phyloP scores from a whole-genome alignment of 2,888 invertebrate species.

The Kryphioiulus occultus region DNA sequence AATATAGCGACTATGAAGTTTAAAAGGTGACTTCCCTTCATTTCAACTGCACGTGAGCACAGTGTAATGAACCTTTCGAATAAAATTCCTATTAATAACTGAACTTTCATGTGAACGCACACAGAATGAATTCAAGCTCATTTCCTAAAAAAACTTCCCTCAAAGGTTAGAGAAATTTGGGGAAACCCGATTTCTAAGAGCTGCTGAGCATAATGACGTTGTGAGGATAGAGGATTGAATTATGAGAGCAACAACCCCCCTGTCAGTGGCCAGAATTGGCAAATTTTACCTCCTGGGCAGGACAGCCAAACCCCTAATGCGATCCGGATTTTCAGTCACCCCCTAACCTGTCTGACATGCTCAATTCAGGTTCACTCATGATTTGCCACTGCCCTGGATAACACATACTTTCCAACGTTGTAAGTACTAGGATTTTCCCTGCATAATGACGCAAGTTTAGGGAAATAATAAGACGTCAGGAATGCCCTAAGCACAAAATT shows the following conservation, averaged over 20 bases:
- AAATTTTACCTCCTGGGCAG: background rate
- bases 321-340: background rate
- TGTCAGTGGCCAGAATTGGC: background rate
- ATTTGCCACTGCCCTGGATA: background rate
- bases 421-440: background rate
- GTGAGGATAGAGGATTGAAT: background rate
- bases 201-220: background rate
- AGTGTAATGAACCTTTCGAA: background rate
- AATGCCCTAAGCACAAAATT: background rate
- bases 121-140: background rate
- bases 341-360: slow-evolving; percentile 12
- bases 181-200: background rate
- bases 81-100: background rate
- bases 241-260: background rate
- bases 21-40: background rate
- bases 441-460: background rate
- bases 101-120: background rate
- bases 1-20: too few relatives aligned
- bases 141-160: background rate
- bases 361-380: background rate
- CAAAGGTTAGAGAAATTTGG: background rate
- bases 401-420: background rate
- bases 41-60: background rate
- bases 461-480: background rate
- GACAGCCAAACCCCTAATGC: background rate